phyloP scores from a whole-genome alignment of 2,888 invertebrate genomes.

The Pocota personata region DNA sequence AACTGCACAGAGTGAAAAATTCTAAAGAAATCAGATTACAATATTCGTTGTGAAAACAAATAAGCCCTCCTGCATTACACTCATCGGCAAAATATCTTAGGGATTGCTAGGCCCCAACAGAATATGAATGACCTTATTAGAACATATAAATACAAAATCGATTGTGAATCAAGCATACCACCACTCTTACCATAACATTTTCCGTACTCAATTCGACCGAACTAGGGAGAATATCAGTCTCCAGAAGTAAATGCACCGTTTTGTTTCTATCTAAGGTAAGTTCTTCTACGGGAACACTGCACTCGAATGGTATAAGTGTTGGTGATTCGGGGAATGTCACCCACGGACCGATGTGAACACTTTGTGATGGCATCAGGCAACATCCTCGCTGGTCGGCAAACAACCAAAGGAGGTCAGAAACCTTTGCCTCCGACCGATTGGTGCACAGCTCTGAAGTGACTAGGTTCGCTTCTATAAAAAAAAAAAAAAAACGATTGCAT shows the following conservation, averaged over 20 bases:
- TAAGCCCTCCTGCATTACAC: constrained; percentile 13
- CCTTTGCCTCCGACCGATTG: constrained; percentile 81
- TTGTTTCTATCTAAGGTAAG: constrained; percentile 74
- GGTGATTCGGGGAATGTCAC: constrained; percentile 83
- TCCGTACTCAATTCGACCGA: constrained; percentile 62
- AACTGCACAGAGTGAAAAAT: neutral
- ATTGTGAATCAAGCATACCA: constrained; percentile 29
- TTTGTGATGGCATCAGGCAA: constrained; percentile 82
- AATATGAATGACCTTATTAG: constrained; percentile 54
- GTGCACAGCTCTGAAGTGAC: constrained; percentile 81
- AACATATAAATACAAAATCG: constrained; percentile 55
- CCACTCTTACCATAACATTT: constrained; percentile 76
- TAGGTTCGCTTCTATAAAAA: constrained; percentile 77
- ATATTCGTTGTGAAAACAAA: constrained; percentile 51
- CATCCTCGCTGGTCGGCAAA: constrained; percentile 81
- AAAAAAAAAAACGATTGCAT: constrained; percentile 12
- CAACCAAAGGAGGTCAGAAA: constrained; percentile 82
- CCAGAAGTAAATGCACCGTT: constrained; percentile 79
- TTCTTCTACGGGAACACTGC: constrained; percentile 73
- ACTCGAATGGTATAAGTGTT: constrained; percentile 81
- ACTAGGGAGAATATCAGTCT: constrained; percentile 79
- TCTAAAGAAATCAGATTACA: constrained; percentile 13
- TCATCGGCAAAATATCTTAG: neutral
- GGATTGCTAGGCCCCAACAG: neutral
- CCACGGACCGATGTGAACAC: constrained; percentile 83